Evolutionary conservation across 2,113 vertebrate genomes (phyloP).

Genomic region (Otocyon megalotis): DNA sequence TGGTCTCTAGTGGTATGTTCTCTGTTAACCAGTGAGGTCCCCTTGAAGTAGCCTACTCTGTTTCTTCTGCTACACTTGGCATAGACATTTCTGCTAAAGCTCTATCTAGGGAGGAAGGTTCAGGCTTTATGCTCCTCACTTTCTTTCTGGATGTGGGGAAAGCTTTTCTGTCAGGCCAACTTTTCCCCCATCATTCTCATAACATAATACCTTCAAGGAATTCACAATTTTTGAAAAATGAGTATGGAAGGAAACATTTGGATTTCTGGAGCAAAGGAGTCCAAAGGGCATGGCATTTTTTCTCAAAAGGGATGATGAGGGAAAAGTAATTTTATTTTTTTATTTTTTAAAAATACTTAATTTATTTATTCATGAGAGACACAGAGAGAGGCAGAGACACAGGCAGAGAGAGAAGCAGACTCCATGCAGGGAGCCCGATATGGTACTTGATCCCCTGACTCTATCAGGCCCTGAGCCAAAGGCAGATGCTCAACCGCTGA

Average conservation of each 20-base stretch:
- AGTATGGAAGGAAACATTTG: not conserved
- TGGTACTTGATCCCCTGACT: too few relatives aligned
- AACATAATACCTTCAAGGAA: not conserved
- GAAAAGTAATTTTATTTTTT: slow-evolving; percentile 4
- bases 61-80: not conserved
- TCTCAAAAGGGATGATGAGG: not conserved
- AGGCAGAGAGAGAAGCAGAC: too few relatives aligned
- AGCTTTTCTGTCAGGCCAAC: not conserved
- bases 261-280: not conserved
- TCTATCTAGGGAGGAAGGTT: not conserved
- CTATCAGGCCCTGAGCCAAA: too few relatives aligned
- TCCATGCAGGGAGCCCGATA: too few relatives aligned
- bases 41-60: not conserved
- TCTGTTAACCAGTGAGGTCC: not conserved
- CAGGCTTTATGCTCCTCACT: not conserved
- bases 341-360: too few relatives aligned
- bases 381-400: too few relatives aligned
- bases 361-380: too few relatives aligned
- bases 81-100: not conserved
- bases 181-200: slow-evolving; percentile 4
- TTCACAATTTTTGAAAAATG: not conserved
- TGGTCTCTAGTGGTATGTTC: not conserved
- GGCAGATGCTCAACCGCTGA: too few relatives aligned
- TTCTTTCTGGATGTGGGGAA: not conserved
- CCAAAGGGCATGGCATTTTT: not conserved